phyloP scores from a whole-genome alignment of 2,888 invertebrate genomes.

The Andrena praecox region DNA sequence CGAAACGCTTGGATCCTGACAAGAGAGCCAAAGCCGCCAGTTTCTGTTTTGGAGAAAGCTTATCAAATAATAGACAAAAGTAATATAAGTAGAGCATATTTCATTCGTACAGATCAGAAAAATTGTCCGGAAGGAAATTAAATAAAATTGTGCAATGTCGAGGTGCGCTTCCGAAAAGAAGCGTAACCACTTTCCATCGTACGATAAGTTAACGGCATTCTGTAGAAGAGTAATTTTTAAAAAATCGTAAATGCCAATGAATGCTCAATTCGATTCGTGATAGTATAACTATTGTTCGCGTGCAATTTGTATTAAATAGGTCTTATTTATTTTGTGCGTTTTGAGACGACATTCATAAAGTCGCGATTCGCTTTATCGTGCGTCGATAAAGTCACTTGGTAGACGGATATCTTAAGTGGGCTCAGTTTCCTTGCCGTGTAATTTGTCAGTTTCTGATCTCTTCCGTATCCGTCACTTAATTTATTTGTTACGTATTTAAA shows the following conservation, averaged over 20 bases:
- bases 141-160: not conserved
- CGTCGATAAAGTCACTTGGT: slow-evolving; percentile 10
- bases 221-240: slow-evolving; percentile 4
- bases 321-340: not conserved
- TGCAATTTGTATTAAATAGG: slow-evolving; percentile 1
- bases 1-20: slow-evolving; percentile 87
- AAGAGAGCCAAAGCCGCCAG: slow-evolving; percentile 87
- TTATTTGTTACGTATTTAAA: not conserved
- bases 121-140: slow-evolving; percentile 85
- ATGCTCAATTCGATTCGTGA: slow-evolving; percentile 20
- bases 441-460: not conserved
- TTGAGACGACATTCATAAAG: not conserved
- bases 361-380: not conserved
- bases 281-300: slow-evolving; percentile 13
- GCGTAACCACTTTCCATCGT: slow-evolving; percentile 1
- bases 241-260: not conserved
- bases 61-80: slow-evolving; percentile 87
- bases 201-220: not conserved
- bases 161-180: not conserved
- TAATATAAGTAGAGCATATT: slow-evolving; percentile 87
- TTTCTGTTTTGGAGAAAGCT: slow-evolving; percentile 87
- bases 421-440: not conserved
- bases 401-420: not conserved
- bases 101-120: slow-evolving; percentile 88
- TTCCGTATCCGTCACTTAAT: not conserved